Percentiles rank a stretch among this genome's conserved stretches.
Conservation (phyloP, 2,797 vertebrate genomes). For the Telmatherina bonti region DNA sequence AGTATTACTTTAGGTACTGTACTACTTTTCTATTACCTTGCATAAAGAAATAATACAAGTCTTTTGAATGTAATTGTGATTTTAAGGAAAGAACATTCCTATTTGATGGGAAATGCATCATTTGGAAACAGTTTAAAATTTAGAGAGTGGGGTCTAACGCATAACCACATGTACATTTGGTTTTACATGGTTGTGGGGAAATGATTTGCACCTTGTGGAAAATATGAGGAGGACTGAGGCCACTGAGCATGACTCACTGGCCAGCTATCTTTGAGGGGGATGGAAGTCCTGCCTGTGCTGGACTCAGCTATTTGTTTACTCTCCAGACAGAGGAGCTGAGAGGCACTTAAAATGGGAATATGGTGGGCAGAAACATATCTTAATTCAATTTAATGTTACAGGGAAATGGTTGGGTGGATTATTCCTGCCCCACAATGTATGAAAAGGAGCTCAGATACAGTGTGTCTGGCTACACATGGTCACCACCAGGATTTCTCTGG, state of each 20-base stretch:
- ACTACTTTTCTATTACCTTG: slow-evolving; percentile 8
- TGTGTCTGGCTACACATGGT: neutral
- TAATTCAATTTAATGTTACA: slow-evolving; percentile 38
- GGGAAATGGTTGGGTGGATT: neutral
- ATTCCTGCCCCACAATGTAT: neutral
- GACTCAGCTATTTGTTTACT: slow-evolving; percentile 83
- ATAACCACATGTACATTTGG: slow-evolving; percentile 66
- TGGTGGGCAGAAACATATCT: slow-evolving; percentile 52
- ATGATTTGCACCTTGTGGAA: slow-evolving; percentile 83
- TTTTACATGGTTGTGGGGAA: slow-evolving; percentile 74
- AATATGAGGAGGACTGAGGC: slow-evolving; percentile 76
- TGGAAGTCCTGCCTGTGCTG: slow-evolving; percentile 73
- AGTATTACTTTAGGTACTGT: slow-evolving; percentile 1
- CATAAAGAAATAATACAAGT: slow-evolving; percentile 13
- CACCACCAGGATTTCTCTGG: neutral
- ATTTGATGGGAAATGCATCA: neutral
- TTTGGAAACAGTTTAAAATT: neutral
- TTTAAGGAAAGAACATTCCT: neutral
- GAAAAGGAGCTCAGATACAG: neutral
- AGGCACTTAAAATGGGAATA: slow-evolving; percentile 73
- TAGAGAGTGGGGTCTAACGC: slow-evolving; percentile 37
- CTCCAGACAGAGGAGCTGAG: slow-evolving; percentile 77
- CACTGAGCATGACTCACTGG: slow-evolving; percentile 82
- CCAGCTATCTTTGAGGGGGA: slow-evolving; percentile 81
- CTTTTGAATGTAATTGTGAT: neutral